Conservation (phyloP, 2,797 vertebrate species). For the Pelodytes ibericus region DNA sequence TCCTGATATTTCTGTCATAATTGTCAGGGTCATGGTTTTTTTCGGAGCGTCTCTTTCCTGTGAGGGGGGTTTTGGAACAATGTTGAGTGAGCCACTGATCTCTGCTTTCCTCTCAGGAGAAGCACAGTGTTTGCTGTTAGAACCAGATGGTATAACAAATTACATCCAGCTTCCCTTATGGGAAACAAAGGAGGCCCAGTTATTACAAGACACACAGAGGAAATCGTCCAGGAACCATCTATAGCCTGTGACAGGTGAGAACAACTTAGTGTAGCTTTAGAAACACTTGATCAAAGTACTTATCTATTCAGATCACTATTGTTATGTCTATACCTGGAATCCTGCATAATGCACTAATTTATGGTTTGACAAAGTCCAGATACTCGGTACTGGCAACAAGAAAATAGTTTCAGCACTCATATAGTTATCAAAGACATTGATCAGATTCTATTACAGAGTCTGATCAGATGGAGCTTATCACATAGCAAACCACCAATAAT, state of each 20-base stretch:
- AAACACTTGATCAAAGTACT: no score
- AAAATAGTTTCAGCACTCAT: no score
- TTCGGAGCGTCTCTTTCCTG: conserved; percentile 1
- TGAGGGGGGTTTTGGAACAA: background rate
- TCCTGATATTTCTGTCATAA: conserved; percentile 16
- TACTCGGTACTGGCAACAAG: no score
- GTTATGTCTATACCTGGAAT: no score
- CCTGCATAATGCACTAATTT: no score
- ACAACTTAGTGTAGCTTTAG: no score
- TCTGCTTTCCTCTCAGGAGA: background rate
- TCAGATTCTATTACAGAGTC: no score
- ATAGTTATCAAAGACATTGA: no score
- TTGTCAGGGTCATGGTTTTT: conserved; percentile 8
- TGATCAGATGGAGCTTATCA: no score
- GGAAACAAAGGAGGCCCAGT: conserved; percentile 8
- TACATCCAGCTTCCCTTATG: conserved; percentile 6
- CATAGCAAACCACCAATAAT: no score
- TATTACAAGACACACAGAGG: conserved; percentile 8
- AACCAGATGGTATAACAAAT: conserved; percentile 26
- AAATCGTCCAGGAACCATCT: background rate
- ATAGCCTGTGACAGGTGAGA: background rate
- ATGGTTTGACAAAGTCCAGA: no score
- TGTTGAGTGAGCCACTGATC: background rate
- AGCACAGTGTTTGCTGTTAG: background rate
- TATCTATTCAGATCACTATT: no score